Evolutionary conservation across 2,797 vertebrate species (phyloP), one percentile per base, ranked within the genome.

Genomic region (Lates japonicus): DNA sequence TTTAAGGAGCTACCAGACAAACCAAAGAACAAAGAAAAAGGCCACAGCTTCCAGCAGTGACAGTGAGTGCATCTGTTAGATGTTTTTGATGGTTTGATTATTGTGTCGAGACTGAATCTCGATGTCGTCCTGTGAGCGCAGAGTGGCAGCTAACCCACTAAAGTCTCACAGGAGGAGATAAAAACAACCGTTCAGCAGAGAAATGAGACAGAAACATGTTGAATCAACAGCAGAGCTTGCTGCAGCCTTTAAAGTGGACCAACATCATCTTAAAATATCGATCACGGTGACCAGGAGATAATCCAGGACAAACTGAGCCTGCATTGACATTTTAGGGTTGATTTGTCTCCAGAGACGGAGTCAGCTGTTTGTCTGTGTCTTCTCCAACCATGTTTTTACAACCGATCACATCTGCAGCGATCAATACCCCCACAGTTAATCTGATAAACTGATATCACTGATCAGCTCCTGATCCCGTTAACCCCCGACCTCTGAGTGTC

Each of bases 401-500:
- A 63, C 13, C 5, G 8, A 69, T 70, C 76, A 49, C 58, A 49
- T 58, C 35, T 1, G 19, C 66, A 41, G 25, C 5, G 20, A 80
- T 78, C 67, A n/a, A 70, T 82, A 68, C 22, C 44, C 58, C 51
- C 3, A 5, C 42, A 37, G 42, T 58, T 69, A 25, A 73, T 74
- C 51, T 55, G 66, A 80, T 70, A 67, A 69, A 78, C 39, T 44
- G 64, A 78, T 20, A 3, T 58, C 35, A 48, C 74, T 62, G 74
- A 87, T 76, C 64, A 62, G 51, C 69, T 61, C 63, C 37, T 66
- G 44, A 44, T 58, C 52, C 65, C 77, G 39, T 68, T 81, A 74
- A 76, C 74, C 79, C 76, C 11, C 74, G 66, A 76, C 64, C 79
- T 42, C 12, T 14, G 33, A 35, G 31, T 1, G 19, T 68, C 41